Conservation (phyloP, 92 coral and sea anemone species). For the Paramuricea clavata region DNA sequence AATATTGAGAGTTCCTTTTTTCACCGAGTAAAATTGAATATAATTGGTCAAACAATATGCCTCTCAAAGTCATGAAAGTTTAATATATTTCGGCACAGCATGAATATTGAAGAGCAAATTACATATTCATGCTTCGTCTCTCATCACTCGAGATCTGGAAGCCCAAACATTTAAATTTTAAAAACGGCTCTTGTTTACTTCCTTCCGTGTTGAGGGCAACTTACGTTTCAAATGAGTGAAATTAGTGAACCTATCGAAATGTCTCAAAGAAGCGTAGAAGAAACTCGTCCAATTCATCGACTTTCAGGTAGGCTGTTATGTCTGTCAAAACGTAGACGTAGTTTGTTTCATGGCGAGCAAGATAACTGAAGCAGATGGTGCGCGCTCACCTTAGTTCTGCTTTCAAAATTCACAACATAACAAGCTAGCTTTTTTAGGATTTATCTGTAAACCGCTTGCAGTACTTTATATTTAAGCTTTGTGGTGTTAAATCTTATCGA, state of each 20-base stretch:
- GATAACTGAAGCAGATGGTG: not conserved
- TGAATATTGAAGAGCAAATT: not conserved
- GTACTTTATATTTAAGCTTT: not conserved
- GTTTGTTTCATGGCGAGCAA: not conserved
- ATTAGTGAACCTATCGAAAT: slow-evolving; percentile 2
- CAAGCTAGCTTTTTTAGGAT: not conserved
- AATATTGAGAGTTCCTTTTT: no score
- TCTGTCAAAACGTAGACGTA: not conserved
- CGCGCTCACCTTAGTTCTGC: not conserved
- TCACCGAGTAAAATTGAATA: no score
- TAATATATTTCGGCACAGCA: not conserved
- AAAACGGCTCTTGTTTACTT: not conserved
- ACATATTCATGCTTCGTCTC: slow-evolving; percentile 1
- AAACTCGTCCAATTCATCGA: slow-evolving; percentile 34
- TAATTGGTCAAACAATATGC: not conserved
- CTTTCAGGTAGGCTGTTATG: not conserved
- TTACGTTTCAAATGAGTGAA: not conserved
- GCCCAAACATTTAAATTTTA: not conserved
- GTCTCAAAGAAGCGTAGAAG: not conserved
- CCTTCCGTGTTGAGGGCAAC: not conserved
- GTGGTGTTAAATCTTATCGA: not conserved
- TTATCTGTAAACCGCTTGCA: not conserved
- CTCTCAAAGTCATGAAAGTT: not conserved
- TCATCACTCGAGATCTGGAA: not conserved
- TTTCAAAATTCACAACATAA: not conserved